Percentiles rank a stretch among this genome's conserved stretches.
phyloP scores from a whole-genome alignment of 2,888 invertebrate genomes.

The Pristionchus japonicus region DNA sequence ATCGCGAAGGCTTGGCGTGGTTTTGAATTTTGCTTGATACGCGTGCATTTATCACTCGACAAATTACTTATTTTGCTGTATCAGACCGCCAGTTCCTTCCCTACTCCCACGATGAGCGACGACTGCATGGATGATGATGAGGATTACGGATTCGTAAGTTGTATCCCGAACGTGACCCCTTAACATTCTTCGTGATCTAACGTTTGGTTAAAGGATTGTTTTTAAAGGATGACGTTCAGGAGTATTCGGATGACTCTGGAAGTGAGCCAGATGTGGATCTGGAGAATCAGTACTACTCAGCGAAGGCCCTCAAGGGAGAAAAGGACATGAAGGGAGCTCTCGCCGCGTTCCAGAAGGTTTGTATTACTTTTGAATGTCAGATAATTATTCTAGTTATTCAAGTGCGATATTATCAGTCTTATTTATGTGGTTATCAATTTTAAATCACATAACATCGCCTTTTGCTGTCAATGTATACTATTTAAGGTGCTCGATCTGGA shows the following conservation, averaged over 20 bases:
- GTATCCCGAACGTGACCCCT: not conserved
- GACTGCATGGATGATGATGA: constrained; percentile 74
- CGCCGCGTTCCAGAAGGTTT: constrained; percentile 84
- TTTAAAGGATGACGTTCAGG: too few species aligned
- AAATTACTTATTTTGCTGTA: not conserved
- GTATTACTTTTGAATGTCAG: too few species aligned
- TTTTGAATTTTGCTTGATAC: not conserved
- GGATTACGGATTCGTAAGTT: constrained; percentile 73
- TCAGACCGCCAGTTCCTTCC: not conserved
- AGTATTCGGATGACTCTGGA: constrained; percentile 98
- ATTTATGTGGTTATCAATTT: too few species aligned
- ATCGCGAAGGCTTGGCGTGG: not conserved
- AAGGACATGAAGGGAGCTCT: constrained; percentile 93
- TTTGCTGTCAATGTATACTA: not conserved
- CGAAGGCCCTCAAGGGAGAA: constrained; percentile 93
- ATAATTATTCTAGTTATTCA: too few species aligned
- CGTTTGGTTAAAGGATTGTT: constrained; percentile 31
- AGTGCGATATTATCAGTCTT: too few species aligned
- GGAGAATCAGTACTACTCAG: constrained; percentile 99
- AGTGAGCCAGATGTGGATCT: constrained; percentile 99
- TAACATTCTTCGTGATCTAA: not conserved
- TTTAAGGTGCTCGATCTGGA: constrained; percentile 90
- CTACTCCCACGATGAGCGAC: constrained; percentile 62
- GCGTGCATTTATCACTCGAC: not conserved
- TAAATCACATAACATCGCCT: too few species aligned